Conservation (phyloP, 1,140 invertebrate genomes). For the Drosophila suzukii region DNA sequence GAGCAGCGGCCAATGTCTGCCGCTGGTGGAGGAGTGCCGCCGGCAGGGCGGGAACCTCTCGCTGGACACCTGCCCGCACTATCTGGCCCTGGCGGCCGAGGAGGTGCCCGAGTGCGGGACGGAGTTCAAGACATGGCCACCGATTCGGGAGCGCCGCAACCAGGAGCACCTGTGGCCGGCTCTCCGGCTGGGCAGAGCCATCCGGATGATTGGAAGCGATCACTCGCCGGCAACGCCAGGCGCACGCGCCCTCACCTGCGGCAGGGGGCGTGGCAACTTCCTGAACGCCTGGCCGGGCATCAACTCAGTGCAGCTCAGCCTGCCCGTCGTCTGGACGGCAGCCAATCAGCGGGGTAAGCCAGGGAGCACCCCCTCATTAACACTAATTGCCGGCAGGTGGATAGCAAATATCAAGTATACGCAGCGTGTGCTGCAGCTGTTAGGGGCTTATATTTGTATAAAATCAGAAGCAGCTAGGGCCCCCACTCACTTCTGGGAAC, state of each 20-base stretch:
- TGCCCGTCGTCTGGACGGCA: constrained; percentile 89
- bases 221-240: constrained; percentile 90
- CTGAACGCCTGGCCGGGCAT: constrained; percentile 90
- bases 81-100: constrained; percentile 88
- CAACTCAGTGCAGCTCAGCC: constrained; percentile 89
- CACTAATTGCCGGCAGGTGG: constrained; percentile 42
- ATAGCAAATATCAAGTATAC: constrained; percentile 21
- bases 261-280: constrained; percentile 86
- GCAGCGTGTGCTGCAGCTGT: not conserved
- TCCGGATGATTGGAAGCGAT: constrained; percentile 88
- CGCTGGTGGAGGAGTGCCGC: constrained; percentile 83
- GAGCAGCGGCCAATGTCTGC: constrained; percentile 87
- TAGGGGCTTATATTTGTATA: too few relatives aligned
- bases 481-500: too few relatives aligned
- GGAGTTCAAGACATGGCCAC: constrained; percentile 90
- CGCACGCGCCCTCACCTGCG: constrained; percentile 86
- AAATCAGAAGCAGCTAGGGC: too few relatives aligned
- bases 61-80: constrained; percentile 91
- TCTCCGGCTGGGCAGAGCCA: constrained; percentile 67
- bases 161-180: constrained; percentile 88
- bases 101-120: constrained; percentile 87
- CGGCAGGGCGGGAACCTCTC: constrained; percentile 86
- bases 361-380: not conserved
- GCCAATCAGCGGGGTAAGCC: constrained; percentile 77
- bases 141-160: constrained; percentile 87